Evolutionary conservation across 1,140 invertebrate species (phyloP), one percentile per base, ranked within the genome.

Genomic region (Anastrepha obliqua): DNA sequence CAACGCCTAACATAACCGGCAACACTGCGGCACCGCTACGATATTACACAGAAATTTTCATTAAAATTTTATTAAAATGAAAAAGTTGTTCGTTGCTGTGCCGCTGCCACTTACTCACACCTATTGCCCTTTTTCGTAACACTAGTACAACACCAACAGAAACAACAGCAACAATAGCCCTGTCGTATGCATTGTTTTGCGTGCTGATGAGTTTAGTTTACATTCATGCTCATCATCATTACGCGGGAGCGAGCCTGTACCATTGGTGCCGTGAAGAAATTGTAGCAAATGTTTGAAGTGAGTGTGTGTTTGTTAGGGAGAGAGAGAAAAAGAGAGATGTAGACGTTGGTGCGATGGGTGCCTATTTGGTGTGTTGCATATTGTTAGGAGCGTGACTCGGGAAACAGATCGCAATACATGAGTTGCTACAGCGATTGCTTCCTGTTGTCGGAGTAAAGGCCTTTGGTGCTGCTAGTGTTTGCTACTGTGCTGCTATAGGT

Each of bases 41-140:
- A 13, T 15, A 15, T 8, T 62, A 81, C 42, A 81, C 44, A 81
- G 74, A 81, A 81, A 81, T 81, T 81, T 81, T 81, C 74, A 81
- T 81, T 81, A 81, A 81, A 81, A 81, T 81, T 81, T 81, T 81
- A 81, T 81, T 81, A 81, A 81, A 81, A 81, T 81, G 74, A 9
- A 81, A 81, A 81, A 81, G 74, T 81, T 81, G 74, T 55, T 81
- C 74, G 47, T 81, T 81, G 74, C 74, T 81, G 74, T 81, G 74
- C 74, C 74, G 74, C 74, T 51, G 74, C 74, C 74, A 55, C n/a
- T 20, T 20, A 8, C 47, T 29, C 44, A 42, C 29, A 20, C 74
- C 74, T 42, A 81, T 55, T 55, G 74, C n/a, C 9, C 74, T n/a
- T 81, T 81, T 81, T 51, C 74, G 8, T 17, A 13, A 29, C 47